Evolutionary conservation across 2,888 invertebrate genomes (phyloP), one percentile per base, ranked within the genome.

Genomic region (Trichogramma dendrolimi): DNA sequence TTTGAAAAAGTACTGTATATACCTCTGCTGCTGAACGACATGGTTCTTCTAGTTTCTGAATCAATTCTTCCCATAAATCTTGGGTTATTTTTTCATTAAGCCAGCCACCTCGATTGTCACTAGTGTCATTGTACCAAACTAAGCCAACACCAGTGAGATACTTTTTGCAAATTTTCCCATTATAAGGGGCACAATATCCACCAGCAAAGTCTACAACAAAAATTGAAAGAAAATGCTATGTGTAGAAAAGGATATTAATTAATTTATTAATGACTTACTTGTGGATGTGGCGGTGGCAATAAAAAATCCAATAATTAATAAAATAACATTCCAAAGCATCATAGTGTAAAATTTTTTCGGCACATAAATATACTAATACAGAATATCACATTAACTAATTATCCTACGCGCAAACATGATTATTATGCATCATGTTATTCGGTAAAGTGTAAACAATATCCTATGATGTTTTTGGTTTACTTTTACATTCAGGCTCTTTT

Each of bases 21-120:
- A 88, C 88, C 83, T 94, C 93, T 53, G 96, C 96, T 62, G 90
- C 91, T 67, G 86, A 87, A 63, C 90, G 85, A 80, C 96, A 96
- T 48, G 92, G 90, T 72, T 93, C 93, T 62, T 85, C 85, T 49
- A 94, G 81, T 59, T 87, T 86, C 7, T 85, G 83, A 73, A 95
- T 90, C 79, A 95, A 83, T 82, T 95, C 94, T 68, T 90, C 87
- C 93, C 93, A 94, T 39, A 95, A 81, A 53, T 88, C 90, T 6
- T 85, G 83, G 1, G 92, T 88, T 61, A 94, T 93, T 75, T 89
- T 87, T 76, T 95, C 95, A 79, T 94, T 94, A 71, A 90, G 85
- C 81, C 87, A 86, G 47, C 89, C 90, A 10, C 87, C 87, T 63
- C 86, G 86, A 74, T 83, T 84, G 64, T 84, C 84, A 60, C 76